A percentile compares a stretch with the other conserved stretches of the same genome.
Conservation (phyloP, 2,113 vertebrate species). For the Acrocephalus kingi region DNA sequence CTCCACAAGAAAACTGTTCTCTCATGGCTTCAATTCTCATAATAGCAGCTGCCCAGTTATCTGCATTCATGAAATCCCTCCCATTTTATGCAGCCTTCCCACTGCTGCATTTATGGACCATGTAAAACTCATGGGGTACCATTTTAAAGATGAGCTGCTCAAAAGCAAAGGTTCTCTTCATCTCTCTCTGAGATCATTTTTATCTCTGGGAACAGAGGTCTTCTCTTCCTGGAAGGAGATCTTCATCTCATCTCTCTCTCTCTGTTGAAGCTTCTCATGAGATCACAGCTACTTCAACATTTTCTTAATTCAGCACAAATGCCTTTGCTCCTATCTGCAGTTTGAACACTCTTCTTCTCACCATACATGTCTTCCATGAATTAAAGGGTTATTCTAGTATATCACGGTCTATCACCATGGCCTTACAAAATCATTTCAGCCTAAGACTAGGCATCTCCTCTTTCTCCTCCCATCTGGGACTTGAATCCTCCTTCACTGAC, state of each 20-base stretch:
- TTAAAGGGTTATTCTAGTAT: not conserved
- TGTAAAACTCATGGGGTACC: not conserved
- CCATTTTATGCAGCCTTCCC: not conserved
- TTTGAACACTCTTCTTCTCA: not conserved
- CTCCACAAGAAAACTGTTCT: not conserved
- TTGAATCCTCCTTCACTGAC: not conserved
- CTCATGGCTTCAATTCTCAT: not conserved
- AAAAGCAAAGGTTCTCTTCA: not conserved
- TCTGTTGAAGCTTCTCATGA: not conserved
- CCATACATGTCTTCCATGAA: not conserved
- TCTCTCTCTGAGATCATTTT: not conserved
- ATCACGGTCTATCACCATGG: not conserved
- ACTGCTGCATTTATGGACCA: not conserved
- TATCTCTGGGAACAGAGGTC: not conserved
- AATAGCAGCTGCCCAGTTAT: not conserved
- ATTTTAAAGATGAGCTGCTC: not conserved
- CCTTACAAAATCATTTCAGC: not conserved
- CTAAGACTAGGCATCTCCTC: not conserved
- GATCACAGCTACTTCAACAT: not conserved
- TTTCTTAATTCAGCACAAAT: not conserved
- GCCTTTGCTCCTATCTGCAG: not conserved
- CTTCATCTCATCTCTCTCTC: not conserved
- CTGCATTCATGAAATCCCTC: not conserved
- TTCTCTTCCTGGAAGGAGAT: not conserved
- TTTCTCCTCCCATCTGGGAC: not conserved